phyloP scores from a whole-genome alignment of 2,113 vertebrate genomes.

The Phoxinus phoxinus region DNA sequence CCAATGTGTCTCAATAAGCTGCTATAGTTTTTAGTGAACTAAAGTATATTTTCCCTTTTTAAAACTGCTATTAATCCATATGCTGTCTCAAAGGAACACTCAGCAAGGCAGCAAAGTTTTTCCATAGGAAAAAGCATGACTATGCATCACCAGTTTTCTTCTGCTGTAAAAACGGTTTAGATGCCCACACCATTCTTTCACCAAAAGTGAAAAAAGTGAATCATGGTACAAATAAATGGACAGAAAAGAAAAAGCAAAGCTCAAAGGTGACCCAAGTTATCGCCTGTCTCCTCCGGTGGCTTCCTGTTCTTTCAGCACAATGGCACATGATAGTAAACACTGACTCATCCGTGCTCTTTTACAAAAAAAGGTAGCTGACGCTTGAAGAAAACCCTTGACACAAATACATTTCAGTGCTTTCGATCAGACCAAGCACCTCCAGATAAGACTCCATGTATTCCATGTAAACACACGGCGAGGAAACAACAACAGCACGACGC shows the following conservation, averaged over 20 bases:
- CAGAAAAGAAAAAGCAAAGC: neutral
- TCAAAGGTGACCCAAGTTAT: neutral
- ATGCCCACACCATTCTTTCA: too few relatives aligned
- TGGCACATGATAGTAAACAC: neutral
- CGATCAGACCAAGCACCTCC: constrained; percentile 28
- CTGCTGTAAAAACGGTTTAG: neutral
- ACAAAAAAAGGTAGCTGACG: constrained; percentile 45
- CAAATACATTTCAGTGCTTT: constrained; percentile 23
- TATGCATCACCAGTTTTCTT: neutral
- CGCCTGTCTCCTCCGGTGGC: neutral
- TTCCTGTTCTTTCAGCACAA: constrained; percentile 15
- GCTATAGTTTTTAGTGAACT: neutral
- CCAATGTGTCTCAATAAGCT: neutral
- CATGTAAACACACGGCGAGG: constrained; percentile 4
- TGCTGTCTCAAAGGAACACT: constrained; percentile 64
- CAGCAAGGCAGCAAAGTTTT: constrained; percentile 61
- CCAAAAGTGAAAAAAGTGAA: neutral
- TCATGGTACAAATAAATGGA: neutral
- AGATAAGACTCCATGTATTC: constrained; percentile 14
- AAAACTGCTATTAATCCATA: constrained; percentile 47
- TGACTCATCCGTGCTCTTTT: constrained; percentile 48
- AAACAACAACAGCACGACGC: neutral
- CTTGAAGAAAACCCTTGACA: constrained; percentile 24
- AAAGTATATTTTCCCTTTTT: neutral
- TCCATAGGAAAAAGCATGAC: neutral